Conservation (phyloP, 1,140 invertebrate species). For the Trichoplusia ni region DNA sequence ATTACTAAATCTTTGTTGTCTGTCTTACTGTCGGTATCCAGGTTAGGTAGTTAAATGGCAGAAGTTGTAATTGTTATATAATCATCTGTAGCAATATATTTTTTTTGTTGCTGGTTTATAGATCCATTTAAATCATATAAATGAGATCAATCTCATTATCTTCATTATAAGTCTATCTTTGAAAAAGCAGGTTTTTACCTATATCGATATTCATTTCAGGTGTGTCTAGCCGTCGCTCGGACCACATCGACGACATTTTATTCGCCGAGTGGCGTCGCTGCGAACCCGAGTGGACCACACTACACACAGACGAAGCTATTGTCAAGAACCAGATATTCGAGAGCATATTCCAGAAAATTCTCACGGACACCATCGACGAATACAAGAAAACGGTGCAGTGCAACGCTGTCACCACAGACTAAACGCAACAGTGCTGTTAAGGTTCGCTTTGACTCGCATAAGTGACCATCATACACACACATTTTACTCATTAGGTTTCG, state of each 20-base stretch:
- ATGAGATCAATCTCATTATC: too few species aligned
- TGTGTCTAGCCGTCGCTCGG: constrained; percentile 53
- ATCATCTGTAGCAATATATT: too few species aligned
- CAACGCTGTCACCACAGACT: background rate
- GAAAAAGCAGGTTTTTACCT: background rate
- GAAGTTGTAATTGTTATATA: too few species aligned
- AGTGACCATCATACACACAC: background rate
- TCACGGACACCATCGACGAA: constrained; percentile 68
- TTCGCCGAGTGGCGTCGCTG: constrained; percentile 72
- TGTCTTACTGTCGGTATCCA: too few species aligned
- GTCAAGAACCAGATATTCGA: constrained; percentile 76
- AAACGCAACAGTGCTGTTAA: background rate
- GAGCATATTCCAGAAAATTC: constrained; percentile 70
- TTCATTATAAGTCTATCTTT: too few species aligned
- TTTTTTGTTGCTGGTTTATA: too few species aligned
- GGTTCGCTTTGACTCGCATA: background rate
- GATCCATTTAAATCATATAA: too few species aligned
- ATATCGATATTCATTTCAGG: background rate
- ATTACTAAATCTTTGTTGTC: too few species aligned
- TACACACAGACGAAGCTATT: constrained; percentile 65
- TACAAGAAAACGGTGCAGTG: constrained; percentile 62
- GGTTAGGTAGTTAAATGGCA: too few species aligned
- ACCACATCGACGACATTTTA: constrained; percentile 74
- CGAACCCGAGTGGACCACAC: constrained; percentile 72
- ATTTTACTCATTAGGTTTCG: constrained; percentile 6